phyloP scores from a whole-genome alignment of 2,113 vertebrate genomes.

The Nothobranchius furzeri region DNA sequence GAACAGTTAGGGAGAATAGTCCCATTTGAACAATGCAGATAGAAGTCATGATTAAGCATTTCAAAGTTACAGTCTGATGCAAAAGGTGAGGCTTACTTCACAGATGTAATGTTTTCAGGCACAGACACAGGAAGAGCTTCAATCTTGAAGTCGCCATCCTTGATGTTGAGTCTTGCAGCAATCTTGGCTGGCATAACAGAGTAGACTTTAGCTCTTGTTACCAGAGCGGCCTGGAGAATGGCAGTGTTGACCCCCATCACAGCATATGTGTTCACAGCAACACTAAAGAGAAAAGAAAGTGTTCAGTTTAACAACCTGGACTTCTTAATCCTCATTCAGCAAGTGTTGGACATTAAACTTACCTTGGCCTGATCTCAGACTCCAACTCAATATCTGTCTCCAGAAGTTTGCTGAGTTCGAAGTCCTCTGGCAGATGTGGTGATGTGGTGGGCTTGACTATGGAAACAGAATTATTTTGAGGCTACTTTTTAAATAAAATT shows the following conservation, averaged over 20 bases:
- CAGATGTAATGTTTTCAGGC: slow-evolving; percentile 71
- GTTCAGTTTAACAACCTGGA: neutral
- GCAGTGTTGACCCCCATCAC: slow-evolving; percentile 84
- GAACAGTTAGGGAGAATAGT: too few relatives aligned
- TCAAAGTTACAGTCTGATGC: neutral
- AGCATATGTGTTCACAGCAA: slow-evolving; percentile 70
- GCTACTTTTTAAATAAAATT: neutral
- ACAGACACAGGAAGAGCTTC: slow-evolving; percentile 70
- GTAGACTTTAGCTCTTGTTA: slow-evolving; percentile 72
- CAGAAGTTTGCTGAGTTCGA: slow-evolving; percentile 56
- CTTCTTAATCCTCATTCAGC: neutral
- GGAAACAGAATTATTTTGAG: neutral
- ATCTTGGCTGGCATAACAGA: slow-evolving; percentile 71
- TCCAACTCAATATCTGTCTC: slow-evolving; percentile 63
- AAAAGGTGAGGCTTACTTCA: slow-evolving; percentile 67
- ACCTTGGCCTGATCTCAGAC: slow-evolving; percentile 76
- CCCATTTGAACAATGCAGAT: too few relatives aligned
- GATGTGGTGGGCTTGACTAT: slow-evolving; percentile 59
- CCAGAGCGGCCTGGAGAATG: slow-evolving; percentile 77
- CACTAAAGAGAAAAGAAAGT: slow-evolving; percentile 58
- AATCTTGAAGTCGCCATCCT: slow-evolving; percentile 79
- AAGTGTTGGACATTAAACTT: neutral
- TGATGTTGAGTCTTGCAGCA: slow-evolving; percentile 72
- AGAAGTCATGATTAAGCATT: neutral
- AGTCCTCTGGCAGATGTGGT: slow-evolving; percentile 64